Evolutionary conservation across 2,113 vertebrate species (phyloP), one percentile per base, ranked within the genome.

Genomic region (Lamprologus sp.): DNA sequence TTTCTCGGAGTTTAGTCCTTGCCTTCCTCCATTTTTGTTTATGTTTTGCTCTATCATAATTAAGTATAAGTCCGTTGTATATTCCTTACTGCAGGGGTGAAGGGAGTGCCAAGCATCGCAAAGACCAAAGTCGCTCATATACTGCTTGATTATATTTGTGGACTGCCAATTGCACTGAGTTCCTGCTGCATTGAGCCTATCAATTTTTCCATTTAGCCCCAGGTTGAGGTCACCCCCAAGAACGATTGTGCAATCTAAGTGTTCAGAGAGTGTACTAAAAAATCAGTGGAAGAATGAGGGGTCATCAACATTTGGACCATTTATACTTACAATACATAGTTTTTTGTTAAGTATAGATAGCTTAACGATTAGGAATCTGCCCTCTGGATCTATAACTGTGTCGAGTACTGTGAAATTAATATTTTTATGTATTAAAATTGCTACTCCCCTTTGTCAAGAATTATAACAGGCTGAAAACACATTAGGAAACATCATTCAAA

Each of bases 1-100:
- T n/a, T 63, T 63, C 31, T 63, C 17, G 0, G 1, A 63, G 9
- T 63, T 65, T n/a, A 65, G 31, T 65, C 31, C 0, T 65, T 65
- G 31, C 17, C 31, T 65, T 65, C 60, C 4, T 35, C 31, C 2
- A 2, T 35, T 65, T 35, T 65, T 35, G 17, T 65, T 35, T 12
- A 35, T 65, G 17, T n/a, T 65, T 65, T 35, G 17, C 9, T 0
- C 31, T 65, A n/a, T 35, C 31, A 7, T 12, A 35, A 63, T 35
- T 65, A 12, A 4, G 31, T 63, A 0, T 63, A 63, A 65, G 17
- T 65, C 60, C 0, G 0, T 35, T 65, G 10, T 65, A 60, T 60
- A 3, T 60, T 60, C 26, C 26, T 60, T 60, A 60, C 26, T 60
- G 14, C 56, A 17, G 56, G 14, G 14, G 26, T 60, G 56, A 60